Percentiles rank a stretch among this genome's conserved stretches.
Conservation (phyloP, 1,140 invertebrate genomes). For the Carcinoscorpius rotundicauda region DNA sequence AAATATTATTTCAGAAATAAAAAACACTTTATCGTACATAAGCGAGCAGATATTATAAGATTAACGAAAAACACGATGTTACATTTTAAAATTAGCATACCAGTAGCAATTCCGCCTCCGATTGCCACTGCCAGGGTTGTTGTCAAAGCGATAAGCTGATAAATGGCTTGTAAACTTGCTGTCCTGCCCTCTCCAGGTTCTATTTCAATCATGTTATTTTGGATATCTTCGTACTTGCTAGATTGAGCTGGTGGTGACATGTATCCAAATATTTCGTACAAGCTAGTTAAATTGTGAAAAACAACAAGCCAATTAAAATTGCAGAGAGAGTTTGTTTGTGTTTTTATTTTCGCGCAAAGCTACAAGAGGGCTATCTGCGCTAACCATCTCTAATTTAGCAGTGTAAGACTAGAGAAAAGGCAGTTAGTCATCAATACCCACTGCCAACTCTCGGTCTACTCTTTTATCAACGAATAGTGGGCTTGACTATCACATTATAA, state of each 20-base stretch:
- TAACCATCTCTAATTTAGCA: too few relatives aligned
- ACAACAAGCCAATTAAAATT: background rate
- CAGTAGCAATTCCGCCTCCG: conserved; percentile 60
- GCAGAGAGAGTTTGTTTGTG: background rate
- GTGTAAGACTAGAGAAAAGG: too few relatives aligned
- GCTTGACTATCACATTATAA: too few relatives aligned
- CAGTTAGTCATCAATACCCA: too few relatives aligned
- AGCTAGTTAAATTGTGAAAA: conserved; percentile 5
- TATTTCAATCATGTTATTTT: conserved; percentile 23
- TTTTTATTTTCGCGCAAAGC: background rate
- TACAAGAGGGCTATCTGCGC: background rate
- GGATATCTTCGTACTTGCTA: conserved; percentile 26
- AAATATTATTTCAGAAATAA: too few relatives aligned
- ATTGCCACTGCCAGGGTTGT: conserved; percentile 56
- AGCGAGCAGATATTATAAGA: too few relatives aligned
- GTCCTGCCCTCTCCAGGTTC: conserved; percentile 44
- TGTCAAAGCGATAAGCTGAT: conserved; percentile 57
- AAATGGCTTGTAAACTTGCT: conserved; percentile 54
- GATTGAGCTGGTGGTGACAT: conserved; percentile 38
- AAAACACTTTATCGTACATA: too few relatives aligned
- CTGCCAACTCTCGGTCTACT: too few relatives aligned
- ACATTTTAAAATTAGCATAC: conserved; percentile 36
- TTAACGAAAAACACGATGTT: too few relatives aligned
- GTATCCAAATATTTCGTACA: conserved; percentile 35
- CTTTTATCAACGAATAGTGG: too few relatives aligned